Evolutionary conservation across 1,140 invertebrate genomes (phyloP), one percentile per base, ranked within the genome.

Genomic region (Brachionus rotundiformis): DNA sequence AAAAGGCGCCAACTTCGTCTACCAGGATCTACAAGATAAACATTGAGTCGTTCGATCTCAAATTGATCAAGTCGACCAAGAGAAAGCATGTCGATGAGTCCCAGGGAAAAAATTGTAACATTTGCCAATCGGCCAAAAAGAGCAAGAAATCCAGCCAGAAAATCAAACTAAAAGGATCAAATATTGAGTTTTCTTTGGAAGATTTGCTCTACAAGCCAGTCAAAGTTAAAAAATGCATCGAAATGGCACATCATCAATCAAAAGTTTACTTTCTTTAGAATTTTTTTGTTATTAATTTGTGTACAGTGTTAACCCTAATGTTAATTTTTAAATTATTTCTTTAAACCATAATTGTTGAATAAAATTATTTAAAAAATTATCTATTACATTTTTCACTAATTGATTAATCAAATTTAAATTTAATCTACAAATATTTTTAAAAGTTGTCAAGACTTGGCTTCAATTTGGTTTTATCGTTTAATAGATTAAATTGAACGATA

Each of bases 31-130:
- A 44, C 36, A 73, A 73, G 36, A 44, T 73, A 13, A 73, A 73
- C 19, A 73, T 73, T 44, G 68, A 73, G 19, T 36, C 63, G n/a
- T 68, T 68, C 5, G 63, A 68, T 73, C 11, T 73, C 23, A 73
- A 73, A n/a, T 23, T 73, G 11, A n/a, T 73, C 19, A 73, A 44
- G 13, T 73, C 68, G 3, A 73, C 68, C 25, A 73, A 68, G 19
- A 29, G 39, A 41, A 73, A 73, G 29, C 13, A 44, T 44, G 8
- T 7, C 10, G 36, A 41, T 1, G 36, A 73, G 19, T 73, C 39
- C 36, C 19, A 44, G 13, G 41, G 68, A 6, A 73, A 73, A 44
- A 73, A 41, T 10, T 73, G 68, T 7, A 73, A 73, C 44, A 10
- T 73, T 3, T 73, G 68, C 13, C 19, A 44, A 13, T 73, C 68